Conservation (phyloP, 2,888 invertebrate species). For the Drosophila rubida region DNA sequence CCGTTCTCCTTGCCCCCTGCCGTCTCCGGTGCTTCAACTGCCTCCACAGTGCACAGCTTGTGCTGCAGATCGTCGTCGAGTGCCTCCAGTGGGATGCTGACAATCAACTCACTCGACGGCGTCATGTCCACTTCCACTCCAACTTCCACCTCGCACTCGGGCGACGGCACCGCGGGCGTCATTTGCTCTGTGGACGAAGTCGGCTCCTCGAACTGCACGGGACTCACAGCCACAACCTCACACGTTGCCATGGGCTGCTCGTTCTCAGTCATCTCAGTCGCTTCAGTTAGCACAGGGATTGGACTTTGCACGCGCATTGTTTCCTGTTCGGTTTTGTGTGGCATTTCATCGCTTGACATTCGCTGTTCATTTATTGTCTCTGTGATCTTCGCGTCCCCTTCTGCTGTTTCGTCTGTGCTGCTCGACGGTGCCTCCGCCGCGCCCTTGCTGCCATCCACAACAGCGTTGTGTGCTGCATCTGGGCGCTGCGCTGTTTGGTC, state of each 20-base stretch:
- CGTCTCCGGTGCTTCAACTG: not conserved
- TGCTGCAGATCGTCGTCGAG: slow-evolving; percentile 62
- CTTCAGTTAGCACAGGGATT: not conserved
- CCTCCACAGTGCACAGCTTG: slow-evolving; percentile 29
- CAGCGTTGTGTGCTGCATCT: not conserved
- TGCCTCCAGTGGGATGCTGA: slow-evolving; percentile 66
- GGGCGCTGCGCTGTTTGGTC: not conserved
- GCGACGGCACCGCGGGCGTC: slow-evolving; percentile 25
- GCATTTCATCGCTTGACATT: slow-evolving; percentile 1
- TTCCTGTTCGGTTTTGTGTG: not conserved
- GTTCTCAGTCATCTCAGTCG: no score
- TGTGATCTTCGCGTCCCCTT: not conserved
- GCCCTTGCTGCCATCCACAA: not conserved
- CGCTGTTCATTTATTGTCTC: not conserved
- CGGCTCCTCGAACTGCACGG: slow-evolving; percentile 58
- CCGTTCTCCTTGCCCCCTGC: slow-evolving; percentile 30
- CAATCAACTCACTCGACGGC: slow-evolving; percentile 35
- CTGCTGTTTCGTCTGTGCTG: slow-evolving; percentile 1
- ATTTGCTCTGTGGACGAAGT: slow-evolving; percentile 57
- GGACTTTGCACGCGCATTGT: not conserved
- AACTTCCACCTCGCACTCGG: slow-evolving; percentile 23
- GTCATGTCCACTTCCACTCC: slow-evolving; percentile 17
- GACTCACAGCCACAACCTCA: slow-evolving; percentile 6
- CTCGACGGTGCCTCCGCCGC: not conserved
- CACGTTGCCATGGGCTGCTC: no score